A percentile compares a stretch with the other conserved stretches of the same genome.
Conservation (phyloP, 2,888 invertebrate genomes). For the Hylaea fasciaria region DNA sequence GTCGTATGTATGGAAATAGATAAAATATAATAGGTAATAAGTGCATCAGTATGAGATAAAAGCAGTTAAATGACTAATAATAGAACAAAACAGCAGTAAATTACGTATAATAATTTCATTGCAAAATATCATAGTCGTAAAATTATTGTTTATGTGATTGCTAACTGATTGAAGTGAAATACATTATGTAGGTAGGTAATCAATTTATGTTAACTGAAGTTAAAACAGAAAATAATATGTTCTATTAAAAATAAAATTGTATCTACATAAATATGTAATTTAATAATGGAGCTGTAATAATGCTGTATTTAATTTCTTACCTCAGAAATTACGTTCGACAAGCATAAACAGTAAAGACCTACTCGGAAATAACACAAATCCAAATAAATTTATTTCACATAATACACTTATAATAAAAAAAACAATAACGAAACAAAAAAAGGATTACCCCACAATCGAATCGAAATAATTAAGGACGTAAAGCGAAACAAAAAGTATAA, state of each 20-base stretch:
- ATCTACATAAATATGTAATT: not conserved
- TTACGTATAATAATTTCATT: not conserved
- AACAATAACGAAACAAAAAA: constrained; percentile 28
- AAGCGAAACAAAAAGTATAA: constrained; percentile 18
- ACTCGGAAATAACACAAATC: constrained; percentile 17
- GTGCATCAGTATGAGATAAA: not conserved
- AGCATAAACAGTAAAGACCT: constrained; percentile 19
- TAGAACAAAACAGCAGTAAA: constrained; percentile 5
- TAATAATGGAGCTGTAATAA: no score
- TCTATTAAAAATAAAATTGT: no score
- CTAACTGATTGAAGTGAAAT: no score
- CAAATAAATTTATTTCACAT: constrained; percentile 44
- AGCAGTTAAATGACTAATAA: constrained; percentile 16
- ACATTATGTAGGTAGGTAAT: no score
- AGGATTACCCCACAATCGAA: not conserved
- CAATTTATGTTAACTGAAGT: no score
- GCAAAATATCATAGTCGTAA: not conserved
- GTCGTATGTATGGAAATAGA: no score
- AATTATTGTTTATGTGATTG: not conserved
- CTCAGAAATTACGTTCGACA: constrained; percentile 49
- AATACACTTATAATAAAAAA: constrained; percentile 32
- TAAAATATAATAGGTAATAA: no score
- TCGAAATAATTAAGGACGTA: not conserved
- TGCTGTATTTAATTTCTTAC: constrained; percentile 44
- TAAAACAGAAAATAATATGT: no score